These are phyloP conservation scores for Aphelocoma californica DNA, from an alignment of 2,797 vertebrate genomes.

Conservation along the genomic window DNA sequence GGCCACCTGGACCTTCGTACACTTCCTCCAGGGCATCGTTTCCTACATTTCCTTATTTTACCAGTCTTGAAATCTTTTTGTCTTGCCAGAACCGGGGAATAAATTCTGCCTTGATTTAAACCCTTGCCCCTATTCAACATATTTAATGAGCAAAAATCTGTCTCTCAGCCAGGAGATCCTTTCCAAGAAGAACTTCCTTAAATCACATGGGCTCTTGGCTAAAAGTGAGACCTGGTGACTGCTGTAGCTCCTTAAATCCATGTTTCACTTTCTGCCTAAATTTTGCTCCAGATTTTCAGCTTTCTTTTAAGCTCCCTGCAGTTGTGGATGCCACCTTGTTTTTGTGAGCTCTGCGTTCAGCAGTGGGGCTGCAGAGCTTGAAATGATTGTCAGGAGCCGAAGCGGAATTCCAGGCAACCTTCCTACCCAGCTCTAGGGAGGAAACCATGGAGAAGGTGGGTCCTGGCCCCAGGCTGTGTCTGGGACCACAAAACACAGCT, in stretches of 20 bases:
- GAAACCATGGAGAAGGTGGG: background rate
- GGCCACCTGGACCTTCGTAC: background rate
- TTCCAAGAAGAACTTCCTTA: background rate
- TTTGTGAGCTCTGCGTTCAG: background rate
- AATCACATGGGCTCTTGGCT: background rate
- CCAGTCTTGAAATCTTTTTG: background rate
- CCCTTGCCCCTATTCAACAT: background rate
- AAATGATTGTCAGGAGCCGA: background rate
- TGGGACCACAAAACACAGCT: background rate
- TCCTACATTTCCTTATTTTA: background rate
- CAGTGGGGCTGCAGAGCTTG: background rate
- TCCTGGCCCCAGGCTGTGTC: background rate
- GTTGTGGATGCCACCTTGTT: background rate
- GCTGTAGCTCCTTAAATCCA: background rate
- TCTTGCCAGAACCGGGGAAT: background rate
- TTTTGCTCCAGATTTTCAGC: background rate
- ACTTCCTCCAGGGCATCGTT: background rate
- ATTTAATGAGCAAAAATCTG: background rate
- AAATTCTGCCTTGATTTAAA: constrained; percentile 21
- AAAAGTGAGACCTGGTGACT: background rate
- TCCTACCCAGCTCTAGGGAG: background rate
- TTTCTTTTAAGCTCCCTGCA: background rate
- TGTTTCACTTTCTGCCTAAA: background rate
- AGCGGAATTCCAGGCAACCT: background rate
- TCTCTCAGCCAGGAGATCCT: background rate